Evolutionary conservation across 2,113 vertebrate genomes (phyloP).

Genomic region (Megaceryle torquata): DNA sequence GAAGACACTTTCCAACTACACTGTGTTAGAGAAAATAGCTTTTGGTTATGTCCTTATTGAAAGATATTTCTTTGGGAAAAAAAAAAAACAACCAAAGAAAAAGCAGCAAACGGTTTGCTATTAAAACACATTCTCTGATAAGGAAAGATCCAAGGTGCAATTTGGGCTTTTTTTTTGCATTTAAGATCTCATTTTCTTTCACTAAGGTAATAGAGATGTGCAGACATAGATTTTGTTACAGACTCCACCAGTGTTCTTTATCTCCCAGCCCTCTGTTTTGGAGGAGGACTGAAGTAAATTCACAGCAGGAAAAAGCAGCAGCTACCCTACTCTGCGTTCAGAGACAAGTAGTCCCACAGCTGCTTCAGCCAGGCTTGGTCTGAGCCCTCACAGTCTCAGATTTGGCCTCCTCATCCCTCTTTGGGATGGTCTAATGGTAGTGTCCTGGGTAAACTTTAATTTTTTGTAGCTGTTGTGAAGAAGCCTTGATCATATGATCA

Average conservation of each 20-base stretch:
- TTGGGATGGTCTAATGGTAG: not conserved
- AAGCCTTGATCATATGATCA: not conserved
- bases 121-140: not conserved
- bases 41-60: conserved; percentile 16
- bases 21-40: conserved; percentile 1
- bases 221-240: not conserved
- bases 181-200: not conserved
- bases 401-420: not conserved
- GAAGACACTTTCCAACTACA: not conserved
- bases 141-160: not conserved
- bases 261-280: not conserved
- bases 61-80: not conserved
- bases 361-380: rapidly evolving
- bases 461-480: not conserved
- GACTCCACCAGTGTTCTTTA: not conserved
- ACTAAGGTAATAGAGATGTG: not conserved
- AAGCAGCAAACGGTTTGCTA: not conserved
- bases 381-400: rapidly evolving
- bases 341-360: not conserved
- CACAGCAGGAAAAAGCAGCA: not conserved
- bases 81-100: rapidly evolving
- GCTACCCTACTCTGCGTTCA: not conserved
- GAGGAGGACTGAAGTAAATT: not conserved
- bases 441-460: not conserved
- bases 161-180: not conserved